Conservation (phyloP, 2,797 vertebrate species). For the Clarias fuscus region DNA sequence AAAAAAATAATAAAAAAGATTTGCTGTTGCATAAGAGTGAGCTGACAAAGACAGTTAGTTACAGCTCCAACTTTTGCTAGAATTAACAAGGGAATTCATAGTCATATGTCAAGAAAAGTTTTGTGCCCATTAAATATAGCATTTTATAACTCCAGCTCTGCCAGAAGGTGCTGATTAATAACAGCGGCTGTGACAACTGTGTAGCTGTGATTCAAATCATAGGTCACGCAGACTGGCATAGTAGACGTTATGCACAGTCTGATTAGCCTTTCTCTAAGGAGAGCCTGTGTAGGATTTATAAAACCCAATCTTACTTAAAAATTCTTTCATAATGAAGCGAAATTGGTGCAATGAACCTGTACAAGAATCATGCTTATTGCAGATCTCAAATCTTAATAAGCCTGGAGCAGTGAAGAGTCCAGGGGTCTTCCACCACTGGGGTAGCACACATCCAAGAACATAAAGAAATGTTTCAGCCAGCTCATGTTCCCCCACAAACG, state of each 20-base stretch:
- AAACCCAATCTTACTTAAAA: neutral
- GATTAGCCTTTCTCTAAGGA: neutral
- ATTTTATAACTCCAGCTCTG: neutral
- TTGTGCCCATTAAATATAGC: neutral
- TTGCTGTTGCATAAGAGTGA: slow-evolving; percentile 4
- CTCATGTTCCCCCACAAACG: slow-evolving; percentile 16
- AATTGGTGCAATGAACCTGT: neutral
- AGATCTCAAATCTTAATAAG: neutral
- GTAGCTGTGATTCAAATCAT: neutral
- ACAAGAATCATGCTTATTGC: neutral
- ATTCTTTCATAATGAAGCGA: neutral
- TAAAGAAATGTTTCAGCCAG: slow-evolving; percentile 6
- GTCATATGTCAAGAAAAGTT: neutral
- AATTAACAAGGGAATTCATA: slow-evolving; percentile 7
- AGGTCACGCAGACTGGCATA: neutral
- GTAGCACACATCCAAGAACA: neutral
- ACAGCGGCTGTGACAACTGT: neutral
- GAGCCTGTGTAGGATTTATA: neutral
- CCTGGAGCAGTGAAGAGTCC: neutral
- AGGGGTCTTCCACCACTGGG: slow-evolving; percentile 18
- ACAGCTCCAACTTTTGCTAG: neutral
- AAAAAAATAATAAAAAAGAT: neutral
- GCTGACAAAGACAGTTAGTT: neutral
- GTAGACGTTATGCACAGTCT: neutral
- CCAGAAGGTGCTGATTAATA: neutral